Percentiles rank a stretch among this genome's conserved stretches.
Evolutionary conservation across 2,113 vertebrate species (phyloP).

Genomic region (Proteles cristata): DNA sequence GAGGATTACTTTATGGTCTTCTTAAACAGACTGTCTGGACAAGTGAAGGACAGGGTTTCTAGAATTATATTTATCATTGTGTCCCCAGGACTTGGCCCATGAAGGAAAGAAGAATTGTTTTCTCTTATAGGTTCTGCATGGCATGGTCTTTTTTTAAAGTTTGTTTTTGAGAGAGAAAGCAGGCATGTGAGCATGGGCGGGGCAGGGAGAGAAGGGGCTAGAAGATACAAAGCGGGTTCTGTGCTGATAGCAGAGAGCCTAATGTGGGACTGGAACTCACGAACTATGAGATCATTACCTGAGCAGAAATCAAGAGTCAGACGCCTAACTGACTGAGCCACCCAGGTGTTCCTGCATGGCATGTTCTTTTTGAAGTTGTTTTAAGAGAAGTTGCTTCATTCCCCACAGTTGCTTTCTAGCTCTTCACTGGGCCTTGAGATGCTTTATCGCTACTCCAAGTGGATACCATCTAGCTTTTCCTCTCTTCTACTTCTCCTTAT

Average conservation of each 20-base stretch:
- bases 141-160: background rate
- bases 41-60: background rate
- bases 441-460: background rate
- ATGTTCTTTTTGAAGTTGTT: background rate
- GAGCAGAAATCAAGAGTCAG: too few species aligned
- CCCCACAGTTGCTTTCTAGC: background rate
- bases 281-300: too few species aligned
- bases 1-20: background rate
- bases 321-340: too few species aligned
- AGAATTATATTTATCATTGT: background rate
- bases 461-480: background rate
- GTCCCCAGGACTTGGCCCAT: background rate
- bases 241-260: too few species aligned
- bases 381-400: background rate
- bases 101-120: background rate
- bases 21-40: background rate
- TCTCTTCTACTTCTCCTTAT: background rate
- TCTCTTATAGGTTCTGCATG: background rate
- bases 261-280: too few species aligned
- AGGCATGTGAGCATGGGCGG: too few species aligned
- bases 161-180: too few species aligned
- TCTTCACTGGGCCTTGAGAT: background rate
- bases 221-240: too few species aligned
- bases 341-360: too few species aligned
- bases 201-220: too few species aligned